Evolutionary conservation across 2,113 vertebrate genomes (phyloP).

Genomic region (Poeciliopsis turrubarensis): DNA sequence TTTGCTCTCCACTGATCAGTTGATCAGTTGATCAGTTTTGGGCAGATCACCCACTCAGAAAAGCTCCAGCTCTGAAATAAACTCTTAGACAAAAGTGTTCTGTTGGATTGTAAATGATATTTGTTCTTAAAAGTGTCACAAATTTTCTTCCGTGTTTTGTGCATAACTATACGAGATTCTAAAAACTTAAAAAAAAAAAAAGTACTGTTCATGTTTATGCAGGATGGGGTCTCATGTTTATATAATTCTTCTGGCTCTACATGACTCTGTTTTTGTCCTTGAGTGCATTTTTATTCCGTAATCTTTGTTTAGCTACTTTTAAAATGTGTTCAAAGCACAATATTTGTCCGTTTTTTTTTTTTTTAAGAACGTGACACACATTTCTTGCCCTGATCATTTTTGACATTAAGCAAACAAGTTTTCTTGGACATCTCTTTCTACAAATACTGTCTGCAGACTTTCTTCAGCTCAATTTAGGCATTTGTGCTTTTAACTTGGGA

Average conservation of each 20-base stretch:
- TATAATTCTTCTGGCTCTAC: too few species aligned
- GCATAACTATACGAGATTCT: neutral
- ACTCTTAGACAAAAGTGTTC: neutral
- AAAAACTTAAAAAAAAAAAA: neutral
- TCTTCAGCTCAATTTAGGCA: neutral
- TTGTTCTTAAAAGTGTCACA: too few species aligned
- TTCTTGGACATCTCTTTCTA: slow-evolving; percentile 2
- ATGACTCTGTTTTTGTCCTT: too few species aligned
- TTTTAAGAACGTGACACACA: neutral
- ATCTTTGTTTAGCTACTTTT: neutral
- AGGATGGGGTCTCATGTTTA: neutral
- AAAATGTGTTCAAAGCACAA: neutral
- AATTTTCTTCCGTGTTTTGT: too few species aligned
- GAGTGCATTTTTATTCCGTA: too few species aligned
- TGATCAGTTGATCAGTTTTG: neutral
- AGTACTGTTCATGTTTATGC: neutral
- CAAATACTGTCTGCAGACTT: neutral
- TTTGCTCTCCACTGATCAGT: neutral
- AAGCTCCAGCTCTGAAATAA: neutral
- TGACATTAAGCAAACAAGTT: neutral
- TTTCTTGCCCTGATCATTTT: neutral
- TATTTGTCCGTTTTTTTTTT: neutral
- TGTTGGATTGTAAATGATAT: too few species aligned
- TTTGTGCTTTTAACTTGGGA: neutral
- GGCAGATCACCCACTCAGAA: neutral